These are phyloP conservation scores for Chionodraco myersi DNA, from an alignment of 2,113 vertebrate genomes.

Conservation along the genomic window DNA sequence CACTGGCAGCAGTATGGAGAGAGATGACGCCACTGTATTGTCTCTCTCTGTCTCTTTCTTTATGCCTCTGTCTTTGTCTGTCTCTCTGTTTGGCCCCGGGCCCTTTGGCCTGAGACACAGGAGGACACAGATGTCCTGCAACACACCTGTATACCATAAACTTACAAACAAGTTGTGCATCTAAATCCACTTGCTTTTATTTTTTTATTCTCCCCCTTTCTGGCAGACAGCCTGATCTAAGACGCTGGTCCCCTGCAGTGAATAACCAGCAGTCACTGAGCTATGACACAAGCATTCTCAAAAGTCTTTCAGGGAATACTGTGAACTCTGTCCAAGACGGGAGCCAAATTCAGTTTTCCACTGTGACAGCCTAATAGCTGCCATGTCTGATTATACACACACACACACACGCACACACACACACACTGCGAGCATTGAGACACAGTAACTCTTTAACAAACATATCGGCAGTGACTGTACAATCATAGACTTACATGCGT, in stretches of 20 bases:
- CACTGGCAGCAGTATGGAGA: background rate
- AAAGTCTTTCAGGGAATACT: constrained; percentile 50
- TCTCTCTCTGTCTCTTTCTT: constrained; percentile 11
- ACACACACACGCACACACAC: constrained; percentile 3
- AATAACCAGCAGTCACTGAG: constrained; percentile 35
- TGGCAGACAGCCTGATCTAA: constrained; percentile 44
- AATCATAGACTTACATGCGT: background rate
- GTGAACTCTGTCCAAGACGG: constrained; percentile 44
- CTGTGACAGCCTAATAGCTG: constrained; percentile 58
- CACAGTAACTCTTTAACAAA: constrained; percentile 17
- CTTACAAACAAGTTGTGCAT: background rate
- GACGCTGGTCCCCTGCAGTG: constrained; percentile 46
- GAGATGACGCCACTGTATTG: background rate
- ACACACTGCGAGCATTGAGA: constrained; percentile 2
- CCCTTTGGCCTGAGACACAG: constrained; percentile 12
- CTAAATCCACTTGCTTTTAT: constrained; percentile 7
- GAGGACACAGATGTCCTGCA: background rate
- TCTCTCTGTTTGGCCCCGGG: background rate
- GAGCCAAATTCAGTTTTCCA: constrained; percentile 39
- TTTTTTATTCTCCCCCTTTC: background rate
- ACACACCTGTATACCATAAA: background rate
- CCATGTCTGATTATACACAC: constrained; percentile 31
- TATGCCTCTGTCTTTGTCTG: background rate
- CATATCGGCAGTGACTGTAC: background rate
- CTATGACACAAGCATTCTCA: constrained; percentile 43